Evolutionary conservation across 2,797 vertebrate species (phyloP).

Genomic region (Pelobates cultripes): DNA sequence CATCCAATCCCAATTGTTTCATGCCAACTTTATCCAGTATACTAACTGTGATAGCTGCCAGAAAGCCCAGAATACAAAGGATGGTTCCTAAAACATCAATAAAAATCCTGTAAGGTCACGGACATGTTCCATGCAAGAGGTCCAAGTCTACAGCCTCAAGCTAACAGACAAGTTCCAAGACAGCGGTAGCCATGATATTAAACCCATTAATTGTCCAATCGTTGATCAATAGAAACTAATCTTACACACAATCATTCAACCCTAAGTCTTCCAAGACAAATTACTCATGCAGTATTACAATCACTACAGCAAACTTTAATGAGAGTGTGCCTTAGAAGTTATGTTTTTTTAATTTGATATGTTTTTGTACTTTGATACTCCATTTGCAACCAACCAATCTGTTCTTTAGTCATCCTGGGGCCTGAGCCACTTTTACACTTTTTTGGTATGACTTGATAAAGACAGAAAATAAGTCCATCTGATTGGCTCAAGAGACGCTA

Average conservation of each 20-base stretch:
- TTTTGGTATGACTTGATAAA: no score
- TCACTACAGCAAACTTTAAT: no score
- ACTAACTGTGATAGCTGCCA: conserved; percentile 75
- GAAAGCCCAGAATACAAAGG: conserved; percentile 77
- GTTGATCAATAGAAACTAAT: no score
- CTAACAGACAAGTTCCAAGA: no score
- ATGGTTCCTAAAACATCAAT: conserved; percentile 68
- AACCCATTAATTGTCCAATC: no score
- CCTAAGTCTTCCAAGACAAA: no score
- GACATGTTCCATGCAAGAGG: background rate
- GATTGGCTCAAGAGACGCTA: conserved; percentile 76
- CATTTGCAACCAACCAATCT: conserved; percentile 56
- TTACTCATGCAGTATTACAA: no score
- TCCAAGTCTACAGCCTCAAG: background rate
- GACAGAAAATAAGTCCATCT: conserved; percentile 68
- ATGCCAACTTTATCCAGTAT: conserved; percentile 77
- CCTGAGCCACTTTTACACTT: no score
- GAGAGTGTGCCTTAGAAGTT: conserved; percentile 67
- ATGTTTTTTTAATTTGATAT: no score
- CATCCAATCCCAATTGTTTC: conserved; percentile 80
- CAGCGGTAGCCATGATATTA: no score
- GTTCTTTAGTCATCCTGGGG: no score
- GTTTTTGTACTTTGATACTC: conserved; percentile 76
- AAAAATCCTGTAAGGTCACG: background rate
- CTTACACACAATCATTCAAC: no score